A percentile compares a stretch with the other conserved stretches of the same genome.
Evolutionary conservation across 2,797 vertebrate genomes (phyloP).

Genomic region (Podarcis lilfordi): DNA sequence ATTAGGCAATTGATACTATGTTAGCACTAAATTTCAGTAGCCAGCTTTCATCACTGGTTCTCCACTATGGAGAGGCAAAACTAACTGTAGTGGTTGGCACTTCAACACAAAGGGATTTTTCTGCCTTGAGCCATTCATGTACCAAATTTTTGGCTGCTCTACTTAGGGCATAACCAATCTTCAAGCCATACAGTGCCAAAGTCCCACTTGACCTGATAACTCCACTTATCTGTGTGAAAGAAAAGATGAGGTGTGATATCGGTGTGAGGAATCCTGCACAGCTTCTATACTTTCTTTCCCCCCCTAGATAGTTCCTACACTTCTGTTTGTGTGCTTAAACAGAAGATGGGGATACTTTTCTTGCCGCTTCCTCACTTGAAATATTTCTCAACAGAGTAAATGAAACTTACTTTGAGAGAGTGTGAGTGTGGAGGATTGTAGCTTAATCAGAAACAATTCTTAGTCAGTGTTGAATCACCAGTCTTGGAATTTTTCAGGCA

Average conservation of each 20-base stretch:
- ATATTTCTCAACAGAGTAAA: background rate
- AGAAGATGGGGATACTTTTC: background rate
- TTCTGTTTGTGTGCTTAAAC: background rate
- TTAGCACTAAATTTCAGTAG: background rate
- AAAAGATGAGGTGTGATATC: background rate
- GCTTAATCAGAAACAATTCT: background rate
- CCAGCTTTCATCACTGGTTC: background rate
- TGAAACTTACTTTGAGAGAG: background rate
- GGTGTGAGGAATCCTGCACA: background rate
- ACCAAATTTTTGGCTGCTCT: background rate
- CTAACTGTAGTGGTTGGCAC: background rate
- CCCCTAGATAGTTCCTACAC: background rate
- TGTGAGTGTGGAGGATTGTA: background rate
- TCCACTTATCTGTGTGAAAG: background rate
- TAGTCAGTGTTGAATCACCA: background rate
- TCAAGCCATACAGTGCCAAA: background rate
- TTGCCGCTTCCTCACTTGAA: background rate
- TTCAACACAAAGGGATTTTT: background rate
- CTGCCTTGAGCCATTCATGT: background rate
- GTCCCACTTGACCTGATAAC: background rate
- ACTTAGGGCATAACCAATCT: background rate
- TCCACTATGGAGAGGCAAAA: background rate
- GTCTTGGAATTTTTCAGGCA: background rate
- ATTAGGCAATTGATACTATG: background rate
- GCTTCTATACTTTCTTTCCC: background rate